phyloP scores from a whole-genome alignment of 1,140 invertebrate genomes.

The Phocides pigmalion region DNA sequence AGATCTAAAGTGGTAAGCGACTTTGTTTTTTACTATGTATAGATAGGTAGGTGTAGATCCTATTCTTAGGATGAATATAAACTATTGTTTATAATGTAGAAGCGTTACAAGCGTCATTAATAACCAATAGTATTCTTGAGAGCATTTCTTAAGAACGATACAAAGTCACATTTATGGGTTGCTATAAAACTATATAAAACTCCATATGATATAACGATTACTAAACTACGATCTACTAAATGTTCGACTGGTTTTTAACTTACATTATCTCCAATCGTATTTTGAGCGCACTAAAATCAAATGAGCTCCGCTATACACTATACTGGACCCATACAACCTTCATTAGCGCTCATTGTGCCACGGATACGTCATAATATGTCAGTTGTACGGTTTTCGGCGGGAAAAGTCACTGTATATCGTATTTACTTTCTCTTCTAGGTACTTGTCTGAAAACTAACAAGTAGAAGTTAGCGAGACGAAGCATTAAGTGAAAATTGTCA shows the following conservation, averaged over 20 bases:
- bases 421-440: slow-evolving; percentile 26
- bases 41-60: too few relatives aligned
- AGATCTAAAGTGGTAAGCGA: too few relatives aligned
- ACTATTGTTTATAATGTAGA: neutral
- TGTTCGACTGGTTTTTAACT: slow-evolving; percentile 9
- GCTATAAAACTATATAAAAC: slow-evolving; percentile 26
- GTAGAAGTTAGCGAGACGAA: neutral
- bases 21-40: too few relatives aligned
- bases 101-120: slow-evolving; percentile 12
- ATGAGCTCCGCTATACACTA: slow-evolving; percentile 1
- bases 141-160: too few relatives aligned
- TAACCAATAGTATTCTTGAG: slow-evolving; percentile 3
- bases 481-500: too few relatives aligned
- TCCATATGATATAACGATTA: slow-evolving; percentile 21
- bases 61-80: neutral
- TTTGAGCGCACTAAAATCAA: slow-evolving; percentile 25
- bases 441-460: neutral
- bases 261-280: slow-evolving; percentile 21
- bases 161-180: slow-evolving; percentile 2
- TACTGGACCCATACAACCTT: slow-evolving; percentile 6
- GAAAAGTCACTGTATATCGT: slow-evolving; percentile 18
- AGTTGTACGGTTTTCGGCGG: slow-evolving; percentile 20
- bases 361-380: slow-evolving; percentile 31
- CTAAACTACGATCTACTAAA: slow-evolving; percentile 4
- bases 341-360: slow-evolving; percentile 31